phyloP scores from a whole-genome alignment of 2,113 vertebrate genomes.

The Centropus unirufus region DNA sequence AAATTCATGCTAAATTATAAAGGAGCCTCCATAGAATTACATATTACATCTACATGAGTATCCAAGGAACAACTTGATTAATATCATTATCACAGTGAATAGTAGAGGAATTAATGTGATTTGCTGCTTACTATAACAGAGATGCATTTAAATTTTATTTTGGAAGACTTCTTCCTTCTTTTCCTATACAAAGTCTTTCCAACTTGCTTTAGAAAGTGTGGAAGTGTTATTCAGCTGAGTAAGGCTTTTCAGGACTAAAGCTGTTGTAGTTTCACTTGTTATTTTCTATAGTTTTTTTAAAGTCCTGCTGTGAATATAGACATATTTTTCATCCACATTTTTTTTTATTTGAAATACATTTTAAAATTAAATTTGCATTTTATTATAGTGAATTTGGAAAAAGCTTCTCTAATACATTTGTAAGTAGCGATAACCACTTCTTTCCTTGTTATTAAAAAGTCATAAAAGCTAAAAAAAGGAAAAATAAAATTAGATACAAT shows the following conservation, averaged over 20 bases:
- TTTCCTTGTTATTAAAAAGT: neutral
- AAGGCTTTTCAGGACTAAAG: neutral
- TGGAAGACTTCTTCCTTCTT: slow-evolving; percentile 8
- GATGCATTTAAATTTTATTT: slow-evolving; percentile 51
- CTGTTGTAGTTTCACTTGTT: neutral
- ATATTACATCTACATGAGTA: neutral
- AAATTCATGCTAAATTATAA: slow-evolving; percentile 56
- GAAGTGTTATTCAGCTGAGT: neutral
- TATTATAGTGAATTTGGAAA: neutral
- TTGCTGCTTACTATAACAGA: slow-evolving; percentile 42
- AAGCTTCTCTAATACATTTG: neutral
- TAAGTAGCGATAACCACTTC: neutral
- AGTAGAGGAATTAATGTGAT: slow-evolving; percentile 60
- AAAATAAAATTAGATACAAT: neutral
- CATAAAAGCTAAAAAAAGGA: neutral
- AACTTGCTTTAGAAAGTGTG: neutral
- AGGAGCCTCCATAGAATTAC: slow-evolving; percentile 23
- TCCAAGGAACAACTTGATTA: slow-evolving; percentile 41
- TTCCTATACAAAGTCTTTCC: neutral
- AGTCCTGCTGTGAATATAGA: neutral
- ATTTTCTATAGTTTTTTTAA: neutral
- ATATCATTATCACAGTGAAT: slow-evolving; percentile 57
- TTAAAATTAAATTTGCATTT: neutral
- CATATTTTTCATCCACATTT: neutral
- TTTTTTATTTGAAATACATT: neutral